Evolutionary conservation across 2,113 vertebrate species (phyloP).

Genomic region (Hiodon alosoides): DNA sequence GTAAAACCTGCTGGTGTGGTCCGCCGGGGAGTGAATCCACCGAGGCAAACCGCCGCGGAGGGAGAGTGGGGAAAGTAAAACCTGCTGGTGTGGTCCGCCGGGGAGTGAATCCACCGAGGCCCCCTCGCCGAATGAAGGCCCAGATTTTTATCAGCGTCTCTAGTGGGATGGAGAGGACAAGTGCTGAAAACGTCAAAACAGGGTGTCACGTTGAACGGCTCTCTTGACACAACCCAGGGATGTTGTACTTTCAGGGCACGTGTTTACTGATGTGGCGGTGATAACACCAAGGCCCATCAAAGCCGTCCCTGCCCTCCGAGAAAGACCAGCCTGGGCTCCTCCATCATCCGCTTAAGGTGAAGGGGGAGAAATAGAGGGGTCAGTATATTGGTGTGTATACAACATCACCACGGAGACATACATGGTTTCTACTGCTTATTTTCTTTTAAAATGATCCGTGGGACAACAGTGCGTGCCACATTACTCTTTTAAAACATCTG

Average conservation of each 20-base stretch:
- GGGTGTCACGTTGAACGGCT: conserved; percentile 62
- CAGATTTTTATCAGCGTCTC: conserved; percentile 64
- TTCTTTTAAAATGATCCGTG: no score
- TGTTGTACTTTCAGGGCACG: conserved; percentile 30
- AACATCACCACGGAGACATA: no score
- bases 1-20: conserved; percentile 13
- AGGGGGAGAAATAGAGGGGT: conserved; percentile 9
- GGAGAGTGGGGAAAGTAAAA: not conserved
- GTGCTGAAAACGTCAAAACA: conserved; percentile 67
- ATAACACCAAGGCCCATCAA: conserved; percentile 50
- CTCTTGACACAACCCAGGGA: conserved; percentile 57
- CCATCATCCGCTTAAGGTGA: conserved; percentile 44
- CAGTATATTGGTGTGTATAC: no score
- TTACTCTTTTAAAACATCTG: no score
- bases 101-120: conserved; percentile 31
- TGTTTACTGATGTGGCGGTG: conserved; percentile 65
- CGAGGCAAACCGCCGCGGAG: no score
- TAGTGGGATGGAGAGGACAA: conserved; percentile 55
- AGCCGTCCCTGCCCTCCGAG: conserved; percentile 37
- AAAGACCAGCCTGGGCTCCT: conserved; percentile 52
- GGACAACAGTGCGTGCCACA: no score
- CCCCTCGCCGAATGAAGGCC: conserved; percentile 60
- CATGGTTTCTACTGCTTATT: no score
- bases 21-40: conserved; percentile 5
- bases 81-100: conserved; percentile 13